Base-by-base conservation (phyloP, 1,140 invertebrate species). In the Anoplolepis gracilipes region DNA sequence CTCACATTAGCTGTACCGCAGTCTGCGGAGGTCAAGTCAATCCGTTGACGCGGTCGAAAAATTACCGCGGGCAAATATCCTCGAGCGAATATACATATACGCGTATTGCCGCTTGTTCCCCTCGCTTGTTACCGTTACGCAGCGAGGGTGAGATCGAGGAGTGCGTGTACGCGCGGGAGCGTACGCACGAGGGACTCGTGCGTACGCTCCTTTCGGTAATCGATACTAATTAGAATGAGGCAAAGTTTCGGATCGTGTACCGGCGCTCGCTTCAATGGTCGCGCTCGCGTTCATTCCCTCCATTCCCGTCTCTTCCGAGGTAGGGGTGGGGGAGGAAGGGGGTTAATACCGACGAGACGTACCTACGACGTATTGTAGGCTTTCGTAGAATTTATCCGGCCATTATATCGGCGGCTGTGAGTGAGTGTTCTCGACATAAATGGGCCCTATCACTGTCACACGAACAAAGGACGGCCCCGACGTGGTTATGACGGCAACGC, bases 371-470 rank as follows among this genome's bases (percentile, higher is more conserved):
- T 87, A 92, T 92, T 92, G 91, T 92, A 59, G 85, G 88, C 87
- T 91, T 91, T 92, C 84, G 88, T 84, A 65, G 87, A 85, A 90
- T 92, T 92, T 91, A 90, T 92, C 87, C 90, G 69, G 79, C 88
- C 85, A 92, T 92, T 92, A 92, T 92, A 78, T 82, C 62, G 82
- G 84, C 78, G 79, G 70, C 79, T 61, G 73, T 79, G 87, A 92
- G 92, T 88, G 90, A 92, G 92, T 91, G 90, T 87, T 90, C 89
- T 39, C 72, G 90, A 90, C 86, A 90, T 92, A 93, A 93, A 93
- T 92, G 91, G 92, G 92, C 92, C 92, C 90, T 93, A 93, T 93
- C 92, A 90, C 91, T 93, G 92, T 93, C 92, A 90, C 88, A 76
- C 87, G 88, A 88, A 93, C 91, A 93, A 93, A 91, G 91, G 84